Base-by-base conservation (phyloP, 2,797 vertebrate genomes). In the Microctenopoma lineatum region DNA sequence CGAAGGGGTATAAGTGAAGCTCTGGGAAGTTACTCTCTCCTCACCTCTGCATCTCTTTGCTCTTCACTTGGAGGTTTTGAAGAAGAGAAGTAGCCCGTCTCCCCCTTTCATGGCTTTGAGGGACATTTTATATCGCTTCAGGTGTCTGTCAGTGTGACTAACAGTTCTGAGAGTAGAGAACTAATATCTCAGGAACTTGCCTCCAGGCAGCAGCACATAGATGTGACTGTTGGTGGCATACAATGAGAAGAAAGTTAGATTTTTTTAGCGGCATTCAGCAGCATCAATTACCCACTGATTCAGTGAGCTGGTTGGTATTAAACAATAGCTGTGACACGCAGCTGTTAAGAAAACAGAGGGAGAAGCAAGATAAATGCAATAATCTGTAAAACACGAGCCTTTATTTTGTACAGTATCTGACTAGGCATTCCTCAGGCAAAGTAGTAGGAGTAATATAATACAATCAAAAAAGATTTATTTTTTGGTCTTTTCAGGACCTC, bases 61-160 rank as follows among this genome's bases (percentile, higher is more conserved):
- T 81, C 72, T 83, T 79, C 74, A 71, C 77, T 84, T 58, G 7
- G 64, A 77, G 74, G 75, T 83, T 90, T 91, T 92, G 87, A 92
- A 92, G 91, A 91, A 86, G 78, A 91, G 85, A 91, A 75, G 86
- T 76, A 66, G 80, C 77, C 84, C 59, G 70, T 82, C 79, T 87
- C 48, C 48, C 65, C 79, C 88, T 86, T 89, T 90, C 85, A 85
- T 83, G 90, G 81, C 92, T 92, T 90, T 91, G 90, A 92, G 89
- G 84, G 90, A 87, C 85, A 87, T 87, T 92, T 92, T 90, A 90
- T 86, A 90, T 86, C 79, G 85, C 87, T 87, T 88, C 84, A 90
- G 90, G 90, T 92, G 89, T 86, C 89, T 92, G 91, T 92, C 91
- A 89, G 82, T 87, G 91, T 87, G 88, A 91, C 90, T 90, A 91